Evolutionary conservation across 2,888 invertebrate genomes (phyloP).

Genomic region (Stenchaetothrips biformis): DNA sequence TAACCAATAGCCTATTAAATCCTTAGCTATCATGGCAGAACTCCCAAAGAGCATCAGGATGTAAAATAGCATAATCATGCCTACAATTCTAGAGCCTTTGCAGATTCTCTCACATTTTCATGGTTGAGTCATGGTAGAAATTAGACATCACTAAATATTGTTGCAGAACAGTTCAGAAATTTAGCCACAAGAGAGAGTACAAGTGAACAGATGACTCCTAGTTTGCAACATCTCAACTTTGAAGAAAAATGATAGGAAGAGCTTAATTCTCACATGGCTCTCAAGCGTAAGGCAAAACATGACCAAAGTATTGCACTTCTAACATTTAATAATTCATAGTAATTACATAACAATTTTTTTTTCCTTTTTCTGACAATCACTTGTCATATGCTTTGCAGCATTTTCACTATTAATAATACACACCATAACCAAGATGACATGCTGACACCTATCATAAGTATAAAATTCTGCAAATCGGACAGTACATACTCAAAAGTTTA

Average conservation of each 20-base stretch:
- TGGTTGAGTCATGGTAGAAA: neutral
- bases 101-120: neutral
- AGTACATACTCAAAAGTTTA: neutral
- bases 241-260: neutral
- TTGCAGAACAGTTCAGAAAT: neutral
- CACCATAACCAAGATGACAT: constrained; percentile 19
- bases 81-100: neutral
- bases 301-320: constrained; percentile 15
- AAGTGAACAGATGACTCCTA: neutral
- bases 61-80: neutral
- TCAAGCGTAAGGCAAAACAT: neutral
- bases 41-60: neutral
- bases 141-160: neutral
- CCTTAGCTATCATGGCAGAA: neutral
- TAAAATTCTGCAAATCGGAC: neutral
- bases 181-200: neutral
- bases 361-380: neutral
- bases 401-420: constrained; percentile 5
- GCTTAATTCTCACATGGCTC: neutral
- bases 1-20: neutral
- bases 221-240: neutral
- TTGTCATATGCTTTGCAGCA: constrained; percentile 5
- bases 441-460: constrained; percentile 18
- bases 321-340: constrained; percentile 22
- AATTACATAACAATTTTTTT: constrained; percentile 14